Base-by-base conservation (phyloP, 1,140 invertebrate species). In the Cyclargus thomasi region DNA sequence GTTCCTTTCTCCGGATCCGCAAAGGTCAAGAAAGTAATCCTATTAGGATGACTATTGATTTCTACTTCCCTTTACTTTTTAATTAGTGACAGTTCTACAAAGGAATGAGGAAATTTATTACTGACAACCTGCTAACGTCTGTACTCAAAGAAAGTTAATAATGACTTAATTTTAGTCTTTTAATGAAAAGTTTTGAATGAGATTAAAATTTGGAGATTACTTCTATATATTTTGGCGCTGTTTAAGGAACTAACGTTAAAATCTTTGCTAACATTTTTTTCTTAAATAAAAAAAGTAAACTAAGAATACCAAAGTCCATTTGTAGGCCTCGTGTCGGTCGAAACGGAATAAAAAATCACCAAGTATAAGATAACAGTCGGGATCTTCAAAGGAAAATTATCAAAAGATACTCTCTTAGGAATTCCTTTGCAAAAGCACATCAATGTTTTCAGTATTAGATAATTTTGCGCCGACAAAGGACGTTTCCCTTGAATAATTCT, bases 11-110 rank as follows among this genome's bases (percentile, higher is more conserved):
- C 18, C 18, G 21, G 8, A 59, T 59, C 55, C 55, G 55, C 20
- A 21, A 59, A 59, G 55, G 55, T 59, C 55, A 59, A 11, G 55
- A 59, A 18, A 59, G 18, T 59, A 59, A 59, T 20, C 55, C 55
- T 59, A 20, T 59, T 59, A 59, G 55, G 55, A 59, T 7, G 21
- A 59, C 55, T 59, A 59, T 59, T 59, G 55, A 59, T 59, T 59
- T 59, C 53, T 55, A 55, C 53, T 55, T 55, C 18, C 18, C 53
- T 55, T 59, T 20, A 59, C 55, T 59, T 21, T 59, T 59, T 21
- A 59, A 59, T 59, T 59, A 59, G 55, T 59, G 55, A 21, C 55
- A 20, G 10, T 20, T 59, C 20, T 20, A 47, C 39, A 47, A 47
- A 47, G 39, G 10, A 47, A 47, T 3, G 39, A 29, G 39, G 14